Percentiles rank a stretch among this genome's conserved stretches.
Evolutionary conservation across 1,140 invertebrate species (phyloP).

Genomic region (Drosophila mauritiana): DNA sequence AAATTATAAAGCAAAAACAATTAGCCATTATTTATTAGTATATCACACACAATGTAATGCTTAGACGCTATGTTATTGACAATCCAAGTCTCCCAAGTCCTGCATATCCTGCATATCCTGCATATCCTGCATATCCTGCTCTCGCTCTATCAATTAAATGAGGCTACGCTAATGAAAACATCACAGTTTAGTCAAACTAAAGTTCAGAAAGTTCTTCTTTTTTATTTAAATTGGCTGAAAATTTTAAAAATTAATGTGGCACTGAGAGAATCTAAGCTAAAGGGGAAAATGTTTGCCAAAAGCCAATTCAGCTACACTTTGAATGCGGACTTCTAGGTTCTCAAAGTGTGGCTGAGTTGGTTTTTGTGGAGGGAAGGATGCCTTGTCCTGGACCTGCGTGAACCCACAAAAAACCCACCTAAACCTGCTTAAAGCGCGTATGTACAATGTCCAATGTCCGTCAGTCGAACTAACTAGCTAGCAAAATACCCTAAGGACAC

Average conservation of each 20-base stretch:
- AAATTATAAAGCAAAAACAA: constrained; percentile 22
- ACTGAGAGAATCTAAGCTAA: constrained; percentile 28
- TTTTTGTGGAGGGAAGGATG: constrained; percentile 50
- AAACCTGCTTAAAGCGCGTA: constrained; percentile 40
- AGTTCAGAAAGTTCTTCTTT: constrained; percentile 37
- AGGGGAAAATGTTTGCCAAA: constrained; percentile 29
- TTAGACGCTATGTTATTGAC: constrained; percentile 26
- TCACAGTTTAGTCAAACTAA: constrained; percentile 79
- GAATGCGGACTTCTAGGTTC: not conserved
- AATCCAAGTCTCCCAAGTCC: constrained; percentile 40
- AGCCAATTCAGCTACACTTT: constrained; percentile 75
- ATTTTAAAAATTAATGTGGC: constrained; percentile 50
- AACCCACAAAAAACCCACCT: constrained; percentile 1
- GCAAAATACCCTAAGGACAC: constrained; percentile 23
- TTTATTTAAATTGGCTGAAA: constrained; percentile 48
- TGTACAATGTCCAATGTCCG: constrained; percentile 46
- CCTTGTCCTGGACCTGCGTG: constrained; percentile 24
- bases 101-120: not conserved
- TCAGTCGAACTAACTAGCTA: constrained; percentile 36
- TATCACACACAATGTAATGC: constrained; percentile 39
- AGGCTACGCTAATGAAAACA: constrained; percentile 48
- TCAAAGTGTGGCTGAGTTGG: constrained; percentile 69
- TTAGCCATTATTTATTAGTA: constrained; percentile 19
- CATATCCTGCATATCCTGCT: not conserved
- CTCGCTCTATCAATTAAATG: constrained; percentile 13